Evolutionary conservation across 2,113 vertebrate species (phyloP).

Genomic region (Morone saxatilis): DNA sequence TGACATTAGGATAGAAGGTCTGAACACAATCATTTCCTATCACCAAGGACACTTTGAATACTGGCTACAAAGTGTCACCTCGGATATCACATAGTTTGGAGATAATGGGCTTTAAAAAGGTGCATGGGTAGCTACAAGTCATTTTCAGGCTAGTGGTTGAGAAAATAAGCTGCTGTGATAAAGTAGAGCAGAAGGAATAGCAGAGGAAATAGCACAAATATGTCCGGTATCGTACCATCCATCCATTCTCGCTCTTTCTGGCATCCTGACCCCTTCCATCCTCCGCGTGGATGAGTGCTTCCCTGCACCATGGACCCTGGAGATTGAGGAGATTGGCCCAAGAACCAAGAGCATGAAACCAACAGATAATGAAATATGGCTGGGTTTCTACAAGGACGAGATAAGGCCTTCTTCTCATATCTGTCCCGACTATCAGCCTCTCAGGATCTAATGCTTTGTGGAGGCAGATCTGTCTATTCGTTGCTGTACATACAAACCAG

Average conservation of each 20-base stretch:
- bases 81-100: slow-evolving; percentile 29
- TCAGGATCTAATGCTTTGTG: slow-evolving; percentile 58
- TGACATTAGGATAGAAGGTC: slow-evolving; percentile 17
- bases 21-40: slow-evolving; percentile 13
- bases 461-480: slow-evolving; percentile 40
- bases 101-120: slow-evolving; percentile 52
- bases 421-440: slow-evolving; percentile 48
- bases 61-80: slow-evolving; percentile 31
- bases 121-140: slow-evolving; percentile 16
- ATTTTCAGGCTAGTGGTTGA: slow-evolving; percentile 32
- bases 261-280: slow-evolving; percentile 58
- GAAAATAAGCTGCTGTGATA: slow-evolving; percentile 44
- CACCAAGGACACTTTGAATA: slow-evolving; percentile 30
- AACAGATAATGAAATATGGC: slow-evolving; percentile 74
- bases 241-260: slow-evolving; percentile 26
- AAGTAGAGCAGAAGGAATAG: slow-evolving; percentile 24
- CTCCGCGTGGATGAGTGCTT: slow-evolving; percentile 54
- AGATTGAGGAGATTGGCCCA: slow-evolving; percentile 69
- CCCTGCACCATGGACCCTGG: slow-evolving; percentile 44
- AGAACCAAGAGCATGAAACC: slow-evolving; percentile 68
- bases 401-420: slow-evolving; percentile 74
- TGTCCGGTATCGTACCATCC: slow-evolving; percentile 38
- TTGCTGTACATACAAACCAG: slow-evolving; percentile 20
- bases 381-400: slow-evolving; percentile 71
- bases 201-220: slow-evolving; percentile 66